Percentiles rank a stretch among this genome's conserved stretches.
Evolutionary conservation across 2,888 invertebrate species (phyloP).

Genomic region (Dryobota labecula): DNA sequence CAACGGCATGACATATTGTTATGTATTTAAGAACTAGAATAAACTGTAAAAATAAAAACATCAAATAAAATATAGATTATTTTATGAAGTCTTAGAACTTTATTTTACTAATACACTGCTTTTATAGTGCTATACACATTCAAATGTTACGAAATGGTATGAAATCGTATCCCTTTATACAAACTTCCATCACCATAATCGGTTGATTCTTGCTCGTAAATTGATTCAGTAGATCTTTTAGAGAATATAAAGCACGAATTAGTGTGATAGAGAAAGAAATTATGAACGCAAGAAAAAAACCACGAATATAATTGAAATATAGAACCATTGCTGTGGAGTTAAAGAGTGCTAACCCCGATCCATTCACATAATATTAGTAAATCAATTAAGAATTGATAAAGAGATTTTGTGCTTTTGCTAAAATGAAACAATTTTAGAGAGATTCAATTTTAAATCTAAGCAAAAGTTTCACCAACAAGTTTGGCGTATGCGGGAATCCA

Average conservation of each 20-base stretch:
- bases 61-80: neutral
- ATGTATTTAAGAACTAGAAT: constrained; percentile 14
- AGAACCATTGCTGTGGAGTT: neutral
- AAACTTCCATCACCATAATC: neutral
- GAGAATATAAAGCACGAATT: neutral
- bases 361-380: neutral
- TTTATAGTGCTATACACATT: neutral
- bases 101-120: neutral
- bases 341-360: neutral
- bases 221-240: neutral
- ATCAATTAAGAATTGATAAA: no score
- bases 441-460: neutral
- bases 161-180: neutral
- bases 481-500: no score
- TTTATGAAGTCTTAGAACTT: neutral
- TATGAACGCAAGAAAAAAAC: neutral
- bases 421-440: neutral
- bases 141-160: neutral
- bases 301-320: no score
- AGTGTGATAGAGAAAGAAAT: neutral
- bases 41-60: constrained; percentile 19
- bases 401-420: neutral
- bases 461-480: neutral
- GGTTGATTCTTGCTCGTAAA: neutral
- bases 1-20: constrained; percentile 15